These are phyloP conservation scores for Torymus auratus DNA, from an alignment of 2,888 invertebrate species.

Conservation along the genomic window DNA sequence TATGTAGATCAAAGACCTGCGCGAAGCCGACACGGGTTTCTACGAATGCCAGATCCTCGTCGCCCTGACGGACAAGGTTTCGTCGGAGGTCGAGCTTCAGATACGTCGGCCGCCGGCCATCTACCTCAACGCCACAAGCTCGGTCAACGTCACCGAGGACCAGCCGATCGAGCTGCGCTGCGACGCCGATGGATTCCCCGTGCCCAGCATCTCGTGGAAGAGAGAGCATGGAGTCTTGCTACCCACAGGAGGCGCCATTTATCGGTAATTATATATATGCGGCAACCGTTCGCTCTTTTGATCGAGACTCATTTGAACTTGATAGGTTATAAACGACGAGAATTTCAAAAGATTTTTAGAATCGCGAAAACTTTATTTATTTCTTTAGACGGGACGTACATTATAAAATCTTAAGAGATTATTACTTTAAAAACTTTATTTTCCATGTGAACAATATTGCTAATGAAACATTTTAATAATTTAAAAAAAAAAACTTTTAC, in stretches of 20 bases:
- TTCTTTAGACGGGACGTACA: no score
- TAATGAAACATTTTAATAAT: no score
- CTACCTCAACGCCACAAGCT: constrained; percentile 26
- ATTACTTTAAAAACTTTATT: no score
- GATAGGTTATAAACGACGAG: no score
- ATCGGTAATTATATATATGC: constrained; percentile 29
- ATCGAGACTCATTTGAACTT: no score
- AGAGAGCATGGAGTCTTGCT: constrained; percentile 51
- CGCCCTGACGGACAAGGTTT: constrained; percentile 27
- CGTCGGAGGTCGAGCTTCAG: constrained; percentile 52
- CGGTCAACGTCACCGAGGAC: constrained; percentile 51
- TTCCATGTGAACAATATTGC: no score
- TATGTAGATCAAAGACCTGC: constrained; percentile 49
- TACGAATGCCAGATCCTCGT: constrained; percentile 53
- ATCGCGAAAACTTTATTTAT: no score
- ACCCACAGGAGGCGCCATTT: constrained; percentile 38
- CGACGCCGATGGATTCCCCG: constrained; percentile 54
- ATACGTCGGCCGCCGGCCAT: constrained; percentile 53
- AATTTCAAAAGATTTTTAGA: no score
- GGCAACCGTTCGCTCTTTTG: no score
- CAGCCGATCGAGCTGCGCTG: constrained; percentile 43
- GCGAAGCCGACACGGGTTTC: constrained; percentile 54
- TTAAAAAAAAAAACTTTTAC: no score
- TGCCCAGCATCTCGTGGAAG: constrained; percentile 55
- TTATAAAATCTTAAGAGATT: no score